These are phyloP conservation scores for Acridotheres tristis DNA, from an alignment of 2,797 vertebrate species.

Conservation along the genomic window DNA sequence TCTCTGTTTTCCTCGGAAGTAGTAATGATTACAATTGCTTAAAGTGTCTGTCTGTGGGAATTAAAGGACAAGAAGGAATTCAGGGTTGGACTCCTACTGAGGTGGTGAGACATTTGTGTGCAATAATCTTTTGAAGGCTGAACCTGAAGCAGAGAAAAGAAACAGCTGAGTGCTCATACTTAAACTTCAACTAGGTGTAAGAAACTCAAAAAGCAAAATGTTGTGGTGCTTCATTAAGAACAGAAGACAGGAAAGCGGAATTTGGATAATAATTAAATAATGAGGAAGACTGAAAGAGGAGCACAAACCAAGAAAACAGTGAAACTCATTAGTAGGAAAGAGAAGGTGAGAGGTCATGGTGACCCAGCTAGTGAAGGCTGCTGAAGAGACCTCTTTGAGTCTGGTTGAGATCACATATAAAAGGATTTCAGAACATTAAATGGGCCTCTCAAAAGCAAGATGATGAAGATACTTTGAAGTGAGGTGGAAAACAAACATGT, in stretches of 20 bases:
- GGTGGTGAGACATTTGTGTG: neutral
- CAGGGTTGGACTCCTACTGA: neutral
- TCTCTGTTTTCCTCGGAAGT: neutral
- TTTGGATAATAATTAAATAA: neutral
- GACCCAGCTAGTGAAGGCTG: neutral
- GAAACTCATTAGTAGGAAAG: neutral
- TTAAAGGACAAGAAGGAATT: neutral
- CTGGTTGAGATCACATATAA: neutral
- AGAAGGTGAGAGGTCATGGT: neutral
- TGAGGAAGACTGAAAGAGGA: neutral
- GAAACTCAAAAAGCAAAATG: neutral
- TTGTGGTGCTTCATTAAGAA: neutral
- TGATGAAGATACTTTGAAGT: neutral
- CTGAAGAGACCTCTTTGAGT: neutral
- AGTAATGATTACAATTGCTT: neutral
- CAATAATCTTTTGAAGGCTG: neutral
- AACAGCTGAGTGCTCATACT: neutral
- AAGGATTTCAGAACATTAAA: neutral
- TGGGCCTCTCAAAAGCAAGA: neutral
- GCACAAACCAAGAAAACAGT: neutral
- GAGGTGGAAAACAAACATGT: neutral
- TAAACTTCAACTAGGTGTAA: neutral
- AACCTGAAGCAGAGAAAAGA: neutral
- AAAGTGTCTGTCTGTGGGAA: neutral
- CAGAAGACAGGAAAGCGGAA: neutral